Evolutionary conservation across 2,113 vertebrate species (phyloP), one percentile per base, ranked within the genome.

Genomic region (Canis aureus): DNA sequence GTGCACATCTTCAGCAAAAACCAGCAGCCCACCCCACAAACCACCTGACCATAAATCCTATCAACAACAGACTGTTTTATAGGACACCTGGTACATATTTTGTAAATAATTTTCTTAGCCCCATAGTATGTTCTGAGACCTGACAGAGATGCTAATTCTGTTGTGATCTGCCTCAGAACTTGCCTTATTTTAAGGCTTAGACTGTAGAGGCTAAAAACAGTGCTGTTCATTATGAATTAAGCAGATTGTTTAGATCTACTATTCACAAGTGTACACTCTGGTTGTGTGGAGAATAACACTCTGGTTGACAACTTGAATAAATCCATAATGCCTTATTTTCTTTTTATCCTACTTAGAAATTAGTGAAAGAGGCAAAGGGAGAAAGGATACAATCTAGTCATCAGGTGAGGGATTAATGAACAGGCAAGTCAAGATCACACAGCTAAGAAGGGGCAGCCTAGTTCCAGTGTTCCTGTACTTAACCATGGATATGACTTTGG

Each of bases 241-340:
- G 32, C 15, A 93, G 11, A 71, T 94, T 8, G 59, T 95, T 66
- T 96, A 90, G 38, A 64, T 67, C 29, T 67, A 25, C 12, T 89
- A 29, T 82, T 78, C 12, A 53, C 15, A 94, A 67, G 38, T 66
- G 3, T 83, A 79, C 13, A 93, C 1, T 93, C 2, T 81, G 38
- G 22, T 84, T 62, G n/a, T 96, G 91, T 95, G 66, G 67, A 95
- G 23, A 94, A 82, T 83, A 67, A 60, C 5, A 86, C 13, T 90
- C n/a, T 89, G 25, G 11, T 89, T 86, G 27, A 82, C 23, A 89
- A 94, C 66, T 92, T 86, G n/a, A 92, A 73, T 78, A 97, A 78
- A 32, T 89, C 38, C n/a, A 73, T 13, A 8, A 92, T 96, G 16
- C 69, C 51, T 94, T 67, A 76, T 93, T 73, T 96, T 82, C 6